Base-by-base conservation (phyloP, 1,140 invertebrate species). In the Aphelinus certus region DNA sequence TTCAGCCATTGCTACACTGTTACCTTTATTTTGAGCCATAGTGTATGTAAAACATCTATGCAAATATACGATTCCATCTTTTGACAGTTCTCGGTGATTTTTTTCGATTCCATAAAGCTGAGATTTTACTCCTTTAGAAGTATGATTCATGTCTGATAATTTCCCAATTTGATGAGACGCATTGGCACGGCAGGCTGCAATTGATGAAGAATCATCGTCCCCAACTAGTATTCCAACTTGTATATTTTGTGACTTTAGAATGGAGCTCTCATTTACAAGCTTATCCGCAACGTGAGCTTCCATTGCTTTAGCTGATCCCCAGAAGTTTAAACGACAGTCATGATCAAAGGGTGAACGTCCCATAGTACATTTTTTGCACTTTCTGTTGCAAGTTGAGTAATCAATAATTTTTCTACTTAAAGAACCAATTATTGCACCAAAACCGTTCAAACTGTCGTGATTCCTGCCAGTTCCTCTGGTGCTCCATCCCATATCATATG, bases 11-110 rank as follows among this genome's bases (percentile, higher is more conserved):
- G 10, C 51, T 57, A 7, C 53, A 67, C 74, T 73, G 43, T 79
- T 58, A 43, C 71, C 73, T 57, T 75, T 78, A 57, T 77, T 80
- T 68, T 77, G 73, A 7, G 75, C 63, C 26, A 77, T 63, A 9
- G 77, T 73, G 67, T 80, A 80, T 3, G 56, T 68, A 60, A 77
- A 78, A 60, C 71, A 72, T 3, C 63, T 51, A 72, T 26, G 61
- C 10, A 79, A 62, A 57, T 71, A 79, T 7, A 9, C 67, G 48
- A 77, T 79, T 26, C 49, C 64, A 63, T 77, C 68, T 73, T 71
- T 74, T 1, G 61, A 71, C 42, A 77, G 7, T 47, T 79, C 73
- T n/a, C 46, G 70, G 48, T 72, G 53, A 57, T 57, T 73, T 46
- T 73, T 78, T 66, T 73, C 49, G 6, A 68, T 67, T 26, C 76